phyloP scores from a whole-genome alignment of 2,113 vertebrate genomes.

The Corynorhinus townsendii region DNA sequence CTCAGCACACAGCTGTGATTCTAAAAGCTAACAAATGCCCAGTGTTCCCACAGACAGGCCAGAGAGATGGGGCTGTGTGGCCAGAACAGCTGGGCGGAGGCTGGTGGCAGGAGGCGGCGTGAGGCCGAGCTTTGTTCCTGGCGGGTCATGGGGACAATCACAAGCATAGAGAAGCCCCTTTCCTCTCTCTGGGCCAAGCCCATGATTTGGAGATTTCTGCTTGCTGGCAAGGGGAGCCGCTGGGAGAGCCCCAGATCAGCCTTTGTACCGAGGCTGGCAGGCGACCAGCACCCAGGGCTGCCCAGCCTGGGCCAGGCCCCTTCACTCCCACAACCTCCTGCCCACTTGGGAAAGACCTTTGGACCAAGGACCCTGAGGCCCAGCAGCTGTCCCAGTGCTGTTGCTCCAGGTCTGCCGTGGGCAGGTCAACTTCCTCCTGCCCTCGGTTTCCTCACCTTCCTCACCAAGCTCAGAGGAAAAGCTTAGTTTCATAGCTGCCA shows the following conservation, averaged over 20 bases:
- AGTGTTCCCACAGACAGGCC: conserved; percentile 59
- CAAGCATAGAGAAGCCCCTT: conserved; percentile 64
- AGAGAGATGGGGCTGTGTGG: conserved; percentile 36
- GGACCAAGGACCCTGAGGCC: not conserved
- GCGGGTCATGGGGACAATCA: conserved; percentile 57
- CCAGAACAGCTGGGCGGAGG: conserved; percentile 73
- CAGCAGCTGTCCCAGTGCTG: not conserved
- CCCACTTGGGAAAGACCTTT: not conserved
- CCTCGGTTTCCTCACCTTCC: not conserved
- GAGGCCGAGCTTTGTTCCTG: conserved; percentile 62
- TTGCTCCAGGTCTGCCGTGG: not conserved
- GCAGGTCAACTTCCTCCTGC: not conserved
- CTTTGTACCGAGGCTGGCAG: conserved; percentile 42
- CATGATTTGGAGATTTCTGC: conserved; percentile 64
- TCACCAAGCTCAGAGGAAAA: not conserved
- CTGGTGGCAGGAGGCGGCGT: conserved; percentile 72
- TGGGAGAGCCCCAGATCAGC: conserved; percentile 61
- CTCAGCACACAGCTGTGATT: conserved; percentile 52
- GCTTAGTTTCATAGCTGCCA: not conserved
- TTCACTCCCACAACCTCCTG: not conserved
- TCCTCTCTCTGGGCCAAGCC: conserved; percentile 54
- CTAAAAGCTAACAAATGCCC: conserved; percentile 57
- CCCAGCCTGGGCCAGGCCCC: not conserved
- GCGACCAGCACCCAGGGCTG: not conserved
- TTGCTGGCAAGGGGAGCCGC: conserved; percentile 19